Percentiles rank a stretch among this genome's conserved stretches.
phyloP scores from a whole-genome alignment of 2,113 vertebrate genomes.

The Mellivora capensis region DNA sequence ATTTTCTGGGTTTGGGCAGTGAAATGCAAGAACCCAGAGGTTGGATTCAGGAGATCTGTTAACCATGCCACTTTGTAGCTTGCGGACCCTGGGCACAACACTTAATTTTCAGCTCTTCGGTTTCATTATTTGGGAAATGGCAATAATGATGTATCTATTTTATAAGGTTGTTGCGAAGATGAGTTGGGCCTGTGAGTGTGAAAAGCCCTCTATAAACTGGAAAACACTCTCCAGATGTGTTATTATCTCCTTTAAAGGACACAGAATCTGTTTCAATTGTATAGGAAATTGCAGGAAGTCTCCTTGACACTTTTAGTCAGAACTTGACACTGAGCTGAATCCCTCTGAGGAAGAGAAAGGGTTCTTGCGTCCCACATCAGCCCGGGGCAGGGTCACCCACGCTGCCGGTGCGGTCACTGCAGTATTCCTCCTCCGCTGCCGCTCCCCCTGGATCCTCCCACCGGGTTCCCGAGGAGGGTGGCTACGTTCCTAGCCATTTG shows the following conservation, averaged over 20 bases:
- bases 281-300: neutral
- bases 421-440: neutral
- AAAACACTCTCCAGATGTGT: constrained; percentile 42
- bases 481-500: neutral
- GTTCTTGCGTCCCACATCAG: neutral
- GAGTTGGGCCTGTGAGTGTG: neutral
- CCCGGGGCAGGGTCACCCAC: constrained; percentile 39
- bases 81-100: neutral
- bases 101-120: neutral
- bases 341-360: neutral
- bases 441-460: neutral
- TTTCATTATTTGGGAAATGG: neutral
- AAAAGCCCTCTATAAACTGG: neutral
- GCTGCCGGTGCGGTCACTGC: constrained; percentile 1
- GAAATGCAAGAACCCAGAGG: neutral
- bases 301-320: constrained; percentile 33
- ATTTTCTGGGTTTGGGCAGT: neutral
- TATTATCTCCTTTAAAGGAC: constrained; percentile 1
- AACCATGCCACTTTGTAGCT: neutral
- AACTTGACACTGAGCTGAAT: constrained; percentile 56
- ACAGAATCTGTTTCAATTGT: neutral
- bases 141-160: neutral
- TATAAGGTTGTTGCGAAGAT: neutral
- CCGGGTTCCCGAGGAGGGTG: neutral
- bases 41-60: neutral